Evolutionary conservation across 1,140 invertebrate species (phyloP), one percentile per base, ranked within the genome.

Genomic region (Dendrolimus punctatus): DNA sequence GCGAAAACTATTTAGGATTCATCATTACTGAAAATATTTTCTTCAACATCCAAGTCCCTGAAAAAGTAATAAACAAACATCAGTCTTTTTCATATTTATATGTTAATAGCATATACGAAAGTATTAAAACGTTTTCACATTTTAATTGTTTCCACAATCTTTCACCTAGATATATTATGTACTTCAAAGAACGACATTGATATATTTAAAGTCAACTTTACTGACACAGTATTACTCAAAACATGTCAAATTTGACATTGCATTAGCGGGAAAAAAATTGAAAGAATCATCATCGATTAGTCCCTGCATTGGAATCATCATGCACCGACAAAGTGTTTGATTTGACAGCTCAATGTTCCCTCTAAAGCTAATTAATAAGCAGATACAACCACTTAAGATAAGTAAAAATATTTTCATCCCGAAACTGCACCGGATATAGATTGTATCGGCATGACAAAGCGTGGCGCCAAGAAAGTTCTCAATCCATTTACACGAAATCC

Each of bases 301-400:
- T 9, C 48, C 23, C 5, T 44, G 50, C 42, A 52, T 66, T 55
- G 57, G 54, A 59, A 66, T 59, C 62, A 57, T 40, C 23, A 2
- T 51, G 44, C 38, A 62, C 80, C 80, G 80, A 72, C 82, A 82
- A 80, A 82, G 79, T 73, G 76, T 82, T 73, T 66, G 62, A 72
- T 82, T 73, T 84, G 82, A 85, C 80, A 84, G 82, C 79, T 74
- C 74, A 57, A 76, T 77, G 69, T 77, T 73, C 76, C 76, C 66
- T 71, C 69, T 54, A 73, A 73, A 73, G 66, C 68, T 86, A 86
- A 86, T 86, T 84, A 86, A 86, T 86, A 84, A 86, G 72, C 80
- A 86, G 82, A 84, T 83, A 84, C 79, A 84, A 77, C 78, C 83
- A 86, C 83, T 86, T 86, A 81, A 83, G 82, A 85, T 85, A 83